Base-by-base conservation (phyloP, 2,113 vertebrate species). In the cat (Felis catus) region DNA sequence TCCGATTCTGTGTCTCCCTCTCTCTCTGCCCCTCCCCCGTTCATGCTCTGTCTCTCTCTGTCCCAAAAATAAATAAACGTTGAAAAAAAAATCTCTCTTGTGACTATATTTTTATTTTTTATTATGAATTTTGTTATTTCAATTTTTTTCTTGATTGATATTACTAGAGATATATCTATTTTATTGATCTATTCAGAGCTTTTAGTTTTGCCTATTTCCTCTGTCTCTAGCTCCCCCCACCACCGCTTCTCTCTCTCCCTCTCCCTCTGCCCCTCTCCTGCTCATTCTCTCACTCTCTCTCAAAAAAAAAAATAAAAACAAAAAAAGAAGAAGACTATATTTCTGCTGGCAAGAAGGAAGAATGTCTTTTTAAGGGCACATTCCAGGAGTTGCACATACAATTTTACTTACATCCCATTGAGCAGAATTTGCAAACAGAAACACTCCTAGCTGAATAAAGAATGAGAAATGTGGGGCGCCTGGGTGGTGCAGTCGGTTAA, bases 81-180 rank as follows among this genome's bases (percentile, higher is more conserved):
- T 36, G 36, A 36, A 36, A 36, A 36, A 36, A 36, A 74, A 76
- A 78, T 61, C 14, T 87, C 45, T 61, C n/a, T 82, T 88, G 21
- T 91, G 10, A 48, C 25, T 68, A 65, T 73, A 85, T 73, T 45
- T 80, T 39, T 80, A 25, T 48, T 76, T 81, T 91, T 51, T 33
- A 58, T 74, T 87, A 66, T 61, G 13, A 87, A 94, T 92, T 55
- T 88, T 81, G 48, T 45, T 55, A 80, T 92, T 95, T 95, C 53
- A 53, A 27, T 70, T 45, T 84, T 80, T 93, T 89, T 70, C n/a
- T 79, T 85, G 11, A n/a, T 90, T 89, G 16, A 7, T 36, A 65
- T 53, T 71, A 79, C 29, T 73, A 93, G 19, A 63, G 8, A 73
- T 82, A 63, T 33, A 53, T 73, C 63, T 89, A 36, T 87, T 25